A percentile compares a stretch with the other conserved stretches of the same genome.
These are phyloP conservation scores for Dendrolimus kikuchii DNA, from an alignment of 1,140 invertebrate species.

Conservation along the genomic window DNA sequence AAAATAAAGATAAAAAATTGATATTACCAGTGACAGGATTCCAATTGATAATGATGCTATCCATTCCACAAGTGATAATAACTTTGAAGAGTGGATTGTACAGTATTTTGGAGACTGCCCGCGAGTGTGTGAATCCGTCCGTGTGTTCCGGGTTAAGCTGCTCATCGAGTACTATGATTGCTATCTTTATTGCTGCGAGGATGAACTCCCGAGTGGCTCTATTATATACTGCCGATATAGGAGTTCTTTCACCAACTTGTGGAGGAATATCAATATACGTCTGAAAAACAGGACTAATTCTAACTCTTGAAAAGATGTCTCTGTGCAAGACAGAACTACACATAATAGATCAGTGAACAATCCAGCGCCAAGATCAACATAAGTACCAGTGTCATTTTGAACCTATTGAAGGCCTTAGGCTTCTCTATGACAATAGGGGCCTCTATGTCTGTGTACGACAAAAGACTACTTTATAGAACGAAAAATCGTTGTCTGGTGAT, in stretches of 20 bases:
- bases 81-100: slow-evolving; percentile 81
- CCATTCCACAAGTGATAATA: slow-evolving; percentile 78
- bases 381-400: too few relatives aligned
- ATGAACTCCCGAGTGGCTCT: slow-evolving; percentile 75
- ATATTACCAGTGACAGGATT: slow-evolving; percentile 75
- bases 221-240: slow-evolving; percentile 77
- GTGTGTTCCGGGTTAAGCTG: slow-evolving; percentile 75
- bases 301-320: too few relatives aligned
- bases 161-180: slow-evolving; percentile 74
- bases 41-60: slow-evolving; percentile 83
- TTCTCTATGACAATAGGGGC: too few relatives aligned
- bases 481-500: too few relatives aligned
- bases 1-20: slow-evolving; percentile 3
- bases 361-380: too few relatives aligned
- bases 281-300: slow-evolving; percentile 30
- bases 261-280: slow-evolving; percentile 76
- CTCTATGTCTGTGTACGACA: too few relatives aligned
- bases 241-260: slow-evolving; percentile 72
- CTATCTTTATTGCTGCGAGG: slow-evolving; percentile 75
- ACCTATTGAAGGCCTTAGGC: too few relatives aligned
- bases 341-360: too few relatives aligned
- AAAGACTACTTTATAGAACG: too few relatives aligned
- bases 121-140: slow-evolving; percentile 79
- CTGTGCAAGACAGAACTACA: too few relatives aligned
- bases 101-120: slow-evolving; percentile 75